These are phyloP conservation scores for Paraplagusia blochii DNA, from an alignment of 2,113 vertebrate species.

Conservation along the genomic window DNA sequence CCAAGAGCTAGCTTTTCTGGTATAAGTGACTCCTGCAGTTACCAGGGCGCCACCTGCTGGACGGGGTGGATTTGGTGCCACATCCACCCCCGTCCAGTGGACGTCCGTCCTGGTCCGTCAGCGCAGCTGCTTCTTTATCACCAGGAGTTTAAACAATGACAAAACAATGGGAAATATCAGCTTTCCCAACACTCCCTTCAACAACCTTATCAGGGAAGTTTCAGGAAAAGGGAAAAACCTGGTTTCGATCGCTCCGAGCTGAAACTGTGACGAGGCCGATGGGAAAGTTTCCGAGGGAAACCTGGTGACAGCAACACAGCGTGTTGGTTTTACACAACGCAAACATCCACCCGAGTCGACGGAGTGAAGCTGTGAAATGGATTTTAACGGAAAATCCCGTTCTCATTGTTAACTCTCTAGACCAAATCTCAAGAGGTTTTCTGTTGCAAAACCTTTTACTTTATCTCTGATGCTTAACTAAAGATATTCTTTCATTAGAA, in stretches of 20 bases:
- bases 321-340: too few species aligned
- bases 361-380: too few species aligned
- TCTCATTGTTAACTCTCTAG: too few species aligned
- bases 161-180: conserved; percentile 53
- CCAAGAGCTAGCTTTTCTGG: too few species aligned
- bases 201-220: conserved; percentile 44
- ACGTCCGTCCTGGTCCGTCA: conserved; percentile 21
- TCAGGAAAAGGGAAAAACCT: conserved; percentile 56
- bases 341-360: too few species aligned
- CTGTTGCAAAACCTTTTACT: too few species aligned
- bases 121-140: conserved; percentile 53
- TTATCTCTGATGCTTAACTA: too few species aligned
- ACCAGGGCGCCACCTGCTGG: too few species aligned
- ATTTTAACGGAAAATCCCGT: too few species aligned
- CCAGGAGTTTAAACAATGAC: conserved; percentile 34
- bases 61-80: background rate
- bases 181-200: conserved; percentile 37
- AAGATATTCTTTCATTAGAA: too few species aligned
- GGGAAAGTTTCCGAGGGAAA: conserved; percentile 46
- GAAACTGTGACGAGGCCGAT: conserved; percentile 20
- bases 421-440: too few species aligned
- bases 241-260: conserved; percentile 28
- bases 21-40: too few species aligned
- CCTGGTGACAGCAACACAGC: background rate
- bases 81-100: conserved; percentile 46